Percentiles rank a stretch among this genome's conserved stretches.
These are phyloP conservation scores for Buteo buteo DNA, from an alignment of 2,113 vertebrate species.

Conservation along the genomic window DNA sequence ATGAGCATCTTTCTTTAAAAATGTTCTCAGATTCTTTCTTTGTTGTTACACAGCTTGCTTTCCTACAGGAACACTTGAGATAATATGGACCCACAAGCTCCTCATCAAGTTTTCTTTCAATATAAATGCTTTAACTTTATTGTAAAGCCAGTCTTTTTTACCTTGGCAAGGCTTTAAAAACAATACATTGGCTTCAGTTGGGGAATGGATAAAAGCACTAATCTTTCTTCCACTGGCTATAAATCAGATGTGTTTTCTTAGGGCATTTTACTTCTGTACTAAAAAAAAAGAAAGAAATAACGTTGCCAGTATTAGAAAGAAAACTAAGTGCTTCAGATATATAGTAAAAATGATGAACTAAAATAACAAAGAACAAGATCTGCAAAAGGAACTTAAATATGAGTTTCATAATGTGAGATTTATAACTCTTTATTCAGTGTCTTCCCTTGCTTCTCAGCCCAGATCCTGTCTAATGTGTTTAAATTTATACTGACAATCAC, in stretches of 20 bases:
- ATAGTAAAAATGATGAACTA: not conserved
- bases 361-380: not conserved
- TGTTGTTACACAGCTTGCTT: not conserved
- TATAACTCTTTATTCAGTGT: not conserved
- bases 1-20: not conserved
- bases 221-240: not conserved
- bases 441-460: not conserved
- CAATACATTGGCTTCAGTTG: not conserved
- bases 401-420: not conserved
- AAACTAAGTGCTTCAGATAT: not conserved
- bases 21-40: not conserved
- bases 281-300: not conserved
- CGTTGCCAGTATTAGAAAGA: not conserved
- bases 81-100: not conserved
- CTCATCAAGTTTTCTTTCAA: not conserved
- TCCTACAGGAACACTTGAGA: not conserved
- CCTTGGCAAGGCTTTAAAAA: not conserved
- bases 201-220: not conserved
- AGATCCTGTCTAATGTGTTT: not conserved
- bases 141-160: not conserved
- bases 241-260: not conserved
- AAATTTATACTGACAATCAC: not conserved
- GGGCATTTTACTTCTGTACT: not conserved
- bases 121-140: not conserved
- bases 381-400: not conserved